A percentile compares a stretch with the other conserved stretches of the same genome.
Evolutionary conservation across 2,888 invertebrate species (phyloP).

Genomic region (Drosophila histrio): DNA sequence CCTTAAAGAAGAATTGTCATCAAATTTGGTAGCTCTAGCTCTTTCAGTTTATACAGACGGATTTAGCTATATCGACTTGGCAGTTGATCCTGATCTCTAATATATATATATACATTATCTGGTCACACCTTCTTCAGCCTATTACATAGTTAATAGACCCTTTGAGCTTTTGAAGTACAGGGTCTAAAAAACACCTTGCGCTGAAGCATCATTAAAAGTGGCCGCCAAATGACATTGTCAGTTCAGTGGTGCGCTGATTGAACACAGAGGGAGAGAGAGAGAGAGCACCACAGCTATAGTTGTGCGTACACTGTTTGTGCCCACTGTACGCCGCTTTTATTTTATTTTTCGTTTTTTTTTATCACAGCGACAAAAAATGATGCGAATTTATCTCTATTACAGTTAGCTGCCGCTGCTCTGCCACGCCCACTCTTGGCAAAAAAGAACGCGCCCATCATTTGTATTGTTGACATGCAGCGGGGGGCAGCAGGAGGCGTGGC

Average conservation of each 20-base stretch:
- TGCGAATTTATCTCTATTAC: conserved; percentile 78
- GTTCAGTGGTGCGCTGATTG: conserved; percentile 58
- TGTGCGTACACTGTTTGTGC: conserved; percentile 17
- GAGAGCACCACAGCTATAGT: neutral
- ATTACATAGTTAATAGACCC: too few relatives aligned
- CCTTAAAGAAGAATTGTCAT: too few relatives aligned
- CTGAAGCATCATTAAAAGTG: conserved; percentile 68
- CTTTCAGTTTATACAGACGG: too few relatives aligned
- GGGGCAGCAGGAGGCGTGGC: conserved; percentile 8
- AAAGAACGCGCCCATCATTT: conserved; percentile 71
- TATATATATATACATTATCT: too few relatives aligned
- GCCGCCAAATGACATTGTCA: conserved; percentile 76
- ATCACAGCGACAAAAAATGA: conserved; percentile 72
- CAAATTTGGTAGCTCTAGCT: too few relatives aligned
- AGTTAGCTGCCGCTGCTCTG: conserved; percentile 57
- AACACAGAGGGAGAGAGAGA: conserved; percentile 7
- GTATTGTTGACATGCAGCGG: conserved; percentile 72
- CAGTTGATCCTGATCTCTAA: too few relatives aligned
- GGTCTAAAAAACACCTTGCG: conserved; percentile 49
- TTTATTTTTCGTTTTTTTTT: conserved; percentile 33
- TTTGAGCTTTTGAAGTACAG: too few relatives aligned
- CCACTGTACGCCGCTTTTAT: conserved; percentile 1
- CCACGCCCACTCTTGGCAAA: conserved; percentile 56
- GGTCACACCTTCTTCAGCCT: too few relatives aligned
- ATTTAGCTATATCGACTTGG: too few relatives aligned